Percentiles rank a stretch among this genome's conserved stretches.
Evolutionary conservation across 2,797 vertebrate genomes (phyloP).

Genomic region (Lophotriccus pileatus): DNA sequence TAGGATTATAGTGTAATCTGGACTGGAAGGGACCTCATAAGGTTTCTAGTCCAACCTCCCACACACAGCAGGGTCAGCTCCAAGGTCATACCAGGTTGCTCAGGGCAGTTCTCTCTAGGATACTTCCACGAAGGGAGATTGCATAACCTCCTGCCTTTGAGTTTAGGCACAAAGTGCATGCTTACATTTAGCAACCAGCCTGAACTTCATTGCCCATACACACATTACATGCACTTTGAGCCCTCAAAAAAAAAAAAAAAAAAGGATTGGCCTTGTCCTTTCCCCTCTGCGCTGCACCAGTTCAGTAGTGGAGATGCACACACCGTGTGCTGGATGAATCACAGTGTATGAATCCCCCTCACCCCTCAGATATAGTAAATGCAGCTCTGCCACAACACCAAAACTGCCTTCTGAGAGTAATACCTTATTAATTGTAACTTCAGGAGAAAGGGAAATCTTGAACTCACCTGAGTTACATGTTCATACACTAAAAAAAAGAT

Average conservation of each 20-base stretch:
- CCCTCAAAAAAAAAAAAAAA: not conserved
- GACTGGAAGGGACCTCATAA: not conserved
- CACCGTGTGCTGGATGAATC: not conserved
- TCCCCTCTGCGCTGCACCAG: not conserved
- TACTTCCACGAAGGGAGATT: not conserved
- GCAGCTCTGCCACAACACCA: not conserved
- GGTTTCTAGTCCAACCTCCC: not conserved
- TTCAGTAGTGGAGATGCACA: not conserved
- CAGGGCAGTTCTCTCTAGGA: not conserved
- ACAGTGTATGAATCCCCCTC: not conserved
- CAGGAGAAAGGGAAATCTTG: not conserved
- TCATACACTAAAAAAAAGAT: not conserved
- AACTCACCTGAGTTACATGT: not conserved
- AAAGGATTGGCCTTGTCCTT: not conserved
- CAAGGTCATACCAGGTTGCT: not conserved
- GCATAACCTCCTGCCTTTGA: not conserved
- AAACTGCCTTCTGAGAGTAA: not conserved
- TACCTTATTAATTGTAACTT: not conserved
- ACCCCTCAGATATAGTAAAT: not conserved
- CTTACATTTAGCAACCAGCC: not conserved
- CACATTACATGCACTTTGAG: not conserved
- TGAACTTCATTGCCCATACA: not conserved
- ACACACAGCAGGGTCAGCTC: not conserved
- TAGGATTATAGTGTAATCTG: not conserved
- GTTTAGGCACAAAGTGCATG: not conserved